These are phyloP conservation scores for Pseudomugil tenellus DNA, from an alignment of 2,797 vertebrate species.

Conservation along the genomic window DNA sequence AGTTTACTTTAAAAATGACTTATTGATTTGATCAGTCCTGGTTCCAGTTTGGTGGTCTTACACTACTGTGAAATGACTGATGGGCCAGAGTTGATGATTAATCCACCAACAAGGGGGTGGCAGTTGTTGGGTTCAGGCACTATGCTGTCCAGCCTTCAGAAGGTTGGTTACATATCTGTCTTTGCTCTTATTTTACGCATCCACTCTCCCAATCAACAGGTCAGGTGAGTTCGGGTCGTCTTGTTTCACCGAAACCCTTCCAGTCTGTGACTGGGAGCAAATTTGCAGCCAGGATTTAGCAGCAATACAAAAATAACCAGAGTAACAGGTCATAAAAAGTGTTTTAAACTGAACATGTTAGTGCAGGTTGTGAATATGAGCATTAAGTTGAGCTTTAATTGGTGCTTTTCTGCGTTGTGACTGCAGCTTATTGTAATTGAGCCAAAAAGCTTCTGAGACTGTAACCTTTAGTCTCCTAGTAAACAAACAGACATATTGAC, in stretches of 20 bases:
- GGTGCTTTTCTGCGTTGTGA: slow-evolving; percentile 28
- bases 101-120: slow-evolving; percentile 58
- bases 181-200: slow-evolving; percentile 45
- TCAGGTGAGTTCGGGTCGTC: slow-evolving; percentile 69
- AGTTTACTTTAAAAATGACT: background rate
- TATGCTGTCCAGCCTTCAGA: slow-evolving; percentile 51
- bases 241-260: slow-evolving; percentile 10
- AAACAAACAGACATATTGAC: slow-evolving; percentile 51
- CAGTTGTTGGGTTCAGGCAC: slow-evolving; percentile 51
- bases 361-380: background rate
- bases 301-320: background rate
- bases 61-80: background rate
- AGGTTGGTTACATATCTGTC: slow-evolving; percentile 49
- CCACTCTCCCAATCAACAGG: slow-evolving; percentile 22
- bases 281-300: background rate
- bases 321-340: rapidly evolving
- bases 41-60: background rate
- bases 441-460: slow-evolving; percentile 54
- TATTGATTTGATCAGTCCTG: background rate
- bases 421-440: slow-evolving; percentile 24
- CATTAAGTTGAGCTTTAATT: background rate
- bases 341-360: background rate
- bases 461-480: slow-evolving; percentile 69
- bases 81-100: slow-evolving; percentile 77
- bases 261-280: background rate